A percentile compares a stretch with the other conserved stretches of the same genome.
Evolutionary conservation across 2,888 invertebrate species (phyloP).

Genomic region (Dexiosoma caninum): DNA sequence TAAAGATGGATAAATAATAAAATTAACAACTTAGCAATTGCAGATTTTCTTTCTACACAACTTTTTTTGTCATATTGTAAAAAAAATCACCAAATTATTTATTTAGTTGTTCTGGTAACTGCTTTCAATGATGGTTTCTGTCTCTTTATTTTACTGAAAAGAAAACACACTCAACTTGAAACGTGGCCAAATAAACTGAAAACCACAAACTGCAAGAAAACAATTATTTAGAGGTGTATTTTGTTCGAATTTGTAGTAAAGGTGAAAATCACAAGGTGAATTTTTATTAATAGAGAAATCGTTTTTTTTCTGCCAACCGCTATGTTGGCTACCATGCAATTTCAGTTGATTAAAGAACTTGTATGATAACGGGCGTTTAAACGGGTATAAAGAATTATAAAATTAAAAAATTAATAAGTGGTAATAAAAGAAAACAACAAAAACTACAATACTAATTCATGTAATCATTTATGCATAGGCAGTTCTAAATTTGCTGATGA

Average conservation of each 20-base stretch:
- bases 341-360: conserved; percentile 55
- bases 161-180: conserved; percentile 36
- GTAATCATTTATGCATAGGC: neutral
- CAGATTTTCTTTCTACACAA: too few species aligned
- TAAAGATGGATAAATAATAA: too few species aligned
- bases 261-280: conserved; percentile 26
- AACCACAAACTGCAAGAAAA: neutral
- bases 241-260: neutral
- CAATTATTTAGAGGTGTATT: conserved; percentile 11
- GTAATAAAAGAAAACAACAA: conserved; percentile 33
- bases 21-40: too few species aligned
- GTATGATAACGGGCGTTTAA: conserved; percentile 51
- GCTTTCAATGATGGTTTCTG: conserved; percentile 2
- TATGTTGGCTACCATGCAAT: conserved; percentile 20
- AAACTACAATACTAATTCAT: neutral
- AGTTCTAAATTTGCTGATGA: conserved; percentile 3
- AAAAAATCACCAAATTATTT: neutral
- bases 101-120: neutral
- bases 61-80: neutral
- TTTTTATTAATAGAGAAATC: conserved; percentile 49
- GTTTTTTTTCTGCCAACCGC: conserved; percentile 16
- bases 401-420: conserved; percentile 23
- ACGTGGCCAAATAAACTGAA: conserved; percentile 55
- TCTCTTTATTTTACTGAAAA: conserved; percentile 16
- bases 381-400: conserved; percentile 14